Percentiles rank a stretch among this genome's conserved stretches.
phyloP scores from a whole-genome alignment of 2,113 vertebrate species.

The Ictalurus punctatus region DNA sequence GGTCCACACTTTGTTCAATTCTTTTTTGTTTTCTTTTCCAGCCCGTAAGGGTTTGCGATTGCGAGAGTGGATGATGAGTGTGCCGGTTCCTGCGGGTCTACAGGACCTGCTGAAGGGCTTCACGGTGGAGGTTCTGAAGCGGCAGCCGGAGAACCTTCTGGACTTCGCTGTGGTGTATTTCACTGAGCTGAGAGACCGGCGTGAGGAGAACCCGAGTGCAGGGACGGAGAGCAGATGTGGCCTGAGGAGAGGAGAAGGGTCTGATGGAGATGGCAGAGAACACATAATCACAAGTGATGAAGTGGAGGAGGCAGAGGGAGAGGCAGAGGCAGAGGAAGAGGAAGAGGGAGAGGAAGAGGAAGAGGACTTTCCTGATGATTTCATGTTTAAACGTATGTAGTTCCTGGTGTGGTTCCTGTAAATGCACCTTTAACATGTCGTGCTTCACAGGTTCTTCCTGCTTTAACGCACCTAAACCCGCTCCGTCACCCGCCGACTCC shows the following conservation, averaged over 20 bases:
- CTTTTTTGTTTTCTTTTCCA: too few species aligned
- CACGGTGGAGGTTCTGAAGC: slow-evolving; percentile 87
- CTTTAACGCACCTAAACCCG: too few species aligned
- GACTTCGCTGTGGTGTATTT: slow-evolving; percentile 89
- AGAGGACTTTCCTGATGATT: slow-evolving; percentile 49
- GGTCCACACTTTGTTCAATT: not conserved
- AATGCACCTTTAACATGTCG: not conserved
- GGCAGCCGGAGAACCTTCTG: slow-evolving; percentile 80
- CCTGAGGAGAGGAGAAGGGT: slow-evolving; percentile 52
- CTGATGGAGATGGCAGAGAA: slow-evolving; percentile 40
- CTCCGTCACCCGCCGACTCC: too few species aligned
- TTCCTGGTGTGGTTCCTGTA: slow-evolving; percentile 17
- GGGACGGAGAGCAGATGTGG: not conserved
- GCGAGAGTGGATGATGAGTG: slow-evolving; percentile 69
- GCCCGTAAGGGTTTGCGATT: too few species aligned
- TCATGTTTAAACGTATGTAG: slow-evolving; percentile 46
- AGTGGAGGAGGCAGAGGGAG: slow-evolving; percentile 41
- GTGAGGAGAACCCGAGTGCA: slow-evolving; percentile 41
- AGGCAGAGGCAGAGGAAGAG: slow-evolving; percentile 50
- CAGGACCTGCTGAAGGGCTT: slow-evolving; percentile 88
- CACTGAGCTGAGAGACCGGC: slow-evolving; percentile 70
- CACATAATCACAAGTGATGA: slow-evolving; percentile 31
- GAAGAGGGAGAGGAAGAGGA: slow-evolving; percentile 55
- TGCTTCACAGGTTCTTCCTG: too few species aligned
- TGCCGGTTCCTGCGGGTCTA: slow-evolving; percentile 84